phyloP scores from a whole-genome alignment of 2,888 invertebrate species.

The Nymphalis polychloros region DNA sequence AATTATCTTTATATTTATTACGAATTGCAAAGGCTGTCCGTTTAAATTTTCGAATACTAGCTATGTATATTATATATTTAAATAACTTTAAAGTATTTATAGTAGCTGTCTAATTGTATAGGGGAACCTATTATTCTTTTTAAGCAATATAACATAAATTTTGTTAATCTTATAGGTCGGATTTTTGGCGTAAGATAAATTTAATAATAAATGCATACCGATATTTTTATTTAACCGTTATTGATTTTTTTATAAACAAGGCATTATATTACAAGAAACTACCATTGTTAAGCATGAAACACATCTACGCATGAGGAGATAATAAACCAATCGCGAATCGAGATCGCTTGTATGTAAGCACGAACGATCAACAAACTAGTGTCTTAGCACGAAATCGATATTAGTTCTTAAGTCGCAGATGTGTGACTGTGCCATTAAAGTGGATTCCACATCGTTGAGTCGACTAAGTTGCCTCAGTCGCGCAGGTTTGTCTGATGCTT shows the following conservation, averaged over 20 bases:
- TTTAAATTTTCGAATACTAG: neutral
- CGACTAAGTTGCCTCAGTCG: neutral
- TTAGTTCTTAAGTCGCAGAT: too few relatives aligned
- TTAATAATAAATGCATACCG: too few relatives aligned
- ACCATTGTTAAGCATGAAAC: too few relatives aligned
- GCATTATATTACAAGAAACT: too few relatives aligned
- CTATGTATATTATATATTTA: neutral
- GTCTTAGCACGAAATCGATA: too few relatives aligned
- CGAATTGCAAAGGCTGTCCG: constrained; percentile 4
- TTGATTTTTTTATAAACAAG: too few relatives aligned
- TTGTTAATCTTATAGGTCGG: neutral
- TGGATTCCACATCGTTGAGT: neutral
- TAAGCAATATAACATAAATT: neutral
- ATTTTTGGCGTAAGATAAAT: neutral
- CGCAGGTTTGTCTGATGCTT: neutral
- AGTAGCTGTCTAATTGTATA: neutral
- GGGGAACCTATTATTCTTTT: neutral
- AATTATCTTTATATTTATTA: constrained; percentile 15
- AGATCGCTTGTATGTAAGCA: too few relatives aligned
- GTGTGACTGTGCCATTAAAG: neutral
- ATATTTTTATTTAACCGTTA: too few relatives aligned
- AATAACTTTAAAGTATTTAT: neutral
- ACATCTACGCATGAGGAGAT: too few relatives aligned
- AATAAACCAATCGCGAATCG: too few relatives aligned
- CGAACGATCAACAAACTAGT: too few relatives aligned